Conservation (phyloP, 2,888 invertebrate genomes). For the Chironomus riparius region DNA sequence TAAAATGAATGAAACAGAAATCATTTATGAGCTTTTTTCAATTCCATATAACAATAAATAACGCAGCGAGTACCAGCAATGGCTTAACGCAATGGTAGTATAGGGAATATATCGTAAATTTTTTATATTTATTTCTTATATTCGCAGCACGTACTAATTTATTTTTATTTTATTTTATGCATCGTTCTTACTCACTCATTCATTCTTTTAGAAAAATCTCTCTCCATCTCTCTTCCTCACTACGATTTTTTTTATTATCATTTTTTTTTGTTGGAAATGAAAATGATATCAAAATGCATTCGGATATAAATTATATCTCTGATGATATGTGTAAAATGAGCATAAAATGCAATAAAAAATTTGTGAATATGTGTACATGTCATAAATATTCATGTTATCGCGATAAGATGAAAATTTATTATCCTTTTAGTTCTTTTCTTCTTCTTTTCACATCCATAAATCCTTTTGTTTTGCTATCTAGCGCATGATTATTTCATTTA, state of each 20-base stretch:
- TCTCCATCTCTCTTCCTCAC: background rate
- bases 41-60: constrained; percentile 21
- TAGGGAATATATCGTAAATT: constrained; percentile 21
- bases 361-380: background rate
- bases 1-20: background rate
- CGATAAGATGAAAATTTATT: background rate
- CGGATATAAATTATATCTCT: background rate
- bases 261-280: background rate
- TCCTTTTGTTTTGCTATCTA: too few species aligned
- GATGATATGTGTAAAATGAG: background rate
- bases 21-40: constrained; percentile 21
- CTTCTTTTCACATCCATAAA: too few species aligned
- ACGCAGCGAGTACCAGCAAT: constrained; percentile 13
- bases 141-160: constrained; percentile 26
- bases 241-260: background rate
- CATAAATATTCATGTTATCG: constrained; percentile 5
- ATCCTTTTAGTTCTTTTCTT: too few species aligned
- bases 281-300: background rate
- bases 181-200: background rate
- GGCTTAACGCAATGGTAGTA: constrained; percentile 1
- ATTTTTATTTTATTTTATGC: constrained; percentile 10
- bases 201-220: background rate
- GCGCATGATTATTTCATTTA: too few species aligned
- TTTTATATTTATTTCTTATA: constrained; percentile 26
- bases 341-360: background rate